Percentiles rank a stretch among this genome's conserved stretches.
These are phyloP conservation scores for Lasius fuliginosus DNA, from an alignment of 2,888 invertebrate genomes.

Conservation along the genomic window DNA sequence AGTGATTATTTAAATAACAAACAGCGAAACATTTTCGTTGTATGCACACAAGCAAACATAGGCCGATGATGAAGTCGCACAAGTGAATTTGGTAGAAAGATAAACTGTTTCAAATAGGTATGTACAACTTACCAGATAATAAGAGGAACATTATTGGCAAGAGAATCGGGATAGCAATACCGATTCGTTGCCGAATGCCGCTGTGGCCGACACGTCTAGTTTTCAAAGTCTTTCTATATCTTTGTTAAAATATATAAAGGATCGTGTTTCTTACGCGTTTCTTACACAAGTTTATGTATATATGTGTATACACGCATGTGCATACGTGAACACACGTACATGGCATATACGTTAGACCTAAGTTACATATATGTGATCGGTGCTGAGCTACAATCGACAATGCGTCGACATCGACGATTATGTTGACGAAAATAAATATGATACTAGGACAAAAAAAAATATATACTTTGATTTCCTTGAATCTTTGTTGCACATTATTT, in stretches of 20 bases:
- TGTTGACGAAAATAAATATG: slow-evolving; percentile 71
- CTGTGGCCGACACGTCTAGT: slow-evolving; percentile 52
- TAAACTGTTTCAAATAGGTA: slow-evolving; percentile 4
- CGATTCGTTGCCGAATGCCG: background rate
- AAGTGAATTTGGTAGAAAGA: slow-evolving; percentile 16
- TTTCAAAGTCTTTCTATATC: slow-evolving; percentile 67
- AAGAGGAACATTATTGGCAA: background rate
- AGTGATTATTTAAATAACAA: slow-evolving; percentile 22
- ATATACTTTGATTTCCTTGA: slow-evolving; percentile 61
- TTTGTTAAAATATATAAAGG: slow-evolving; percentile 55
- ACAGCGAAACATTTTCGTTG: background rate
- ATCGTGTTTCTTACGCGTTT: slow-evolving; percentile 67
- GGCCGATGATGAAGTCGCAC: slow-evolving; percentile 11
- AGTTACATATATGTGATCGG: slow-evolving; percentile 67
- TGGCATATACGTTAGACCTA: slow-evolving; percentile 65
- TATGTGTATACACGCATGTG: slow-evolving; percentile 72
- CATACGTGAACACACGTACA: slow-evolving; percentile 62
- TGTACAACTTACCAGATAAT: slow-evolving; percentile 3
- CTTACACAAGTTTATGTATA: slow-evolving; percentile 70
- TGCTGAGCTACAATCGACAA: slow-evolving; percentile 64
- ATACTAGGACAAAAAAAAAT: slow-evolving; percentile 63
- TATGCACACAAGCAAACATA: slow-evolving; percentile 4
- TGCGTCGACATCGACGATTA: slow-evolving; percentile 44
- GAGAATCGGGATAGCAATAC: background rate
- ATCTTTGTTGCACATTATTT: slow-evolving; percentile 1